Percentiles rank a stretch among this genome's conserved stretches.
Conservation (phyloP, 2,113 vertebrate species). For the Lepus americanus region DNA sequence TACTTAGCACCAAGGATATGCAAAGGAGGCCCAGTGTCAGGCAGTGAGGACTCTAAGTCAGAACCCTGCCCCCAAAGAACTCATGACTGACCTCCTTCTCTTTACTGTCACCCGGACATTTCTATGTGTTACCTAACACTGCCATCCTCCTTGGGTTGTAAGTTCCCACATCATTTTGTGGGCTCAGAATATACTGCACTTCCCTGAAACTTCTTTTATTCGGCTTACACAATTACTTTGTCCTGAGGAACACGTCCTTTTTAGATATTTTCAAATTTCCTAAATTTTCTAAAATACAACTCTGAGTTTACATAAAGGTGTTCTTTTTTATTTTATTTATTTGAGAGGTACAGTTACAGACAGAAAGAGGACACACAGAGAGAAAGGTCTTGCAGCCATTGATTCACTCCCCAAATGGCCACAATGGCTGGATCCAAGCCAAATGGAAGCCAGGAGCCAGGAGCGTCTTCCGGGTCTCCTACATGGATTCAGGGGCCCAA, state of each 20-base stretch:
- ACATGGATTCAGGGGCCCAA: too few species aligned
- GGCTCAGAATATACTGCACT: not conserved
- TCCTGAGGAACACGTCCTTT: not conserved
- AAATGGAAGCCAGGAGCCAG: too few species aligned
- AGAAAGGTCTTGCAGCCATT: too few species aligned
- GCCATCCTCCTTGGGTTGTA: not conserved
- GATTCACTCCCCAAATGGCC: too few species aligned
- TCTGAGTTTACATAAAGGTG: not conserved
- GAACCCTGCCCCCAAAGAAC: not conserved
- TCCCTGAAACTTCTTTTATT: not conserved
- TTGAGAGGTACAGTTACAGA: not conserved
- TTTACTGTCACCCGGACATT: not conserved
- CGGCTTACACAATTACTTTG: not conserved
- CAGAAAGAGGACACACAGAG: too few species aligned
- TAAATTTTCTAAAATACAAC: constrained; percentile 41
- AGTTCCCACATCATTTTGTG: not conserved
- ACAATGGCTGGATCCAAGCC: too few species aligned
- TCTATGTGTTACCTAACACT: not conserved
- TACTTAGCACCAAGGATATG: not conserved
- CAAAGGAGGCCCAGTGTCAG: not conserved
- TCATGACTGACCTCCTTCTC: not conserved
- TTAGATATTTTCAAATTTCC: not conserved
- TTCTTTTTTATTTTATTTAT: not conserved
- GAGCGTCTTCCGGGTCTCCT: too few species aligned
- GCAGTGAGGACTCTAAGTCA: not conserved